A percentile compares a stretch with the other conserved stretches of the same genome.
These are phyloP conservation scores for Urechis unicinctus DNA, from an alignment of 2,888 invertebrate species.

Conservation along the genomic window DNA sequence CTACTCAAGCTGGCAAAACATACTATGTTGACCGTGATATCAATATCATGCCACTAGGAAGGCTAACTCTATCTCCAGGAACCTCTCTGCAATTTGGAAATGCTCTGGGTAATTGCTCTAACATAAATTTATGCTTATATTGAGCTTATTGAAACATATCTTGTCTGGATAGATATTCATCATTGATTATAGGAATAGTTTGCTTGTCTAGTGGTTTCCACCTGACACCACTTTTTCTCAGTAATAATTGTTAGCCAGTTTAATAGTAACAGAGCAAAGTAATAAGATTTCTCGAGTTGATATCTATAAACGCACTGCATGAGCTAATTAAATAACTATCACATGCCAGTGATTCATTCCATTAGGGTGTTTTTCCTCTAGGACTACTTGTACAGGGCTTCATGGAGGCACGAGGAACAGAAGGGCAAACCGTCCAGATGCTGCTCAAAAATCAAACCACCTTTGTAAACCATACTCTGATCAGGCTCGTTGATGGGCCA, in stretches of 20 bases:
- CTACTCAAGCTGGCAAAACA: conserved; percentile 10
- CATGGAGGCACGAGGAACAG: conserved; percentile 5
- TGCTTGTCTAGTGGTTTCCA: too few relatives aligned
- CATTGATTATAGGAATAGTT: too few relatives aligned
- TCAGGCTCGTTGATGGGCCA: conserved; percentile 75
- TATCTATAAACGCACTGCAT: too few relatives aligned
- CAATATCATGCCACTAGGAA: conserved; percentile 84
- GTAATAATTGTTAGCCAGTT: too few relatives aligned
- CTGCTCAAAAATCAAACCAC: conserved; percentile 30
- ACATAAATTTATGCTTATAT: conserved; percentile 3
- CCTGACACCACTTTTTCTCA: too few relatives aligned
- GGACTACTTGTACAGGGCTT: not conserved
- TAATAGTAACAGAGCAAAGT: too few relatives aligned
- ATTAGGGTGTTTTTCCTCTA: not conserved
- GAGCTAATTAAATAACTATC: too few relatives aligned
- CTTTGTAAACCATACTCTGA: conserved; percentile 56
- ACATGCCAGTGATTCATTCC: too few relatives aligned
- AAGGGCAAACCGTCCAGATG: conserved; percentile 14
- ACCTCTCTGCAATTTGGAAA: conserved; percentile 83
- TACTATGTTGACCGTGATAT: conserved; percentile 91
- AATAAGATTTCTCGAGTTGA: too few relatives aligned
- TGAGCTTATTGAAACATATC: not conserved
- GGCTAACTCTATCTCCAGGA: conserved; percentile 78
- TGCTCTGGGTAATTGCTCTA: conserved; percentile 78
- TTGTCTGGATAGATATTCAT: not conserved